Evolutionary conservation across 2,888 invertebrate species (phyloP).

Genomic region (Cryptocheilus praepositus): DNA sequence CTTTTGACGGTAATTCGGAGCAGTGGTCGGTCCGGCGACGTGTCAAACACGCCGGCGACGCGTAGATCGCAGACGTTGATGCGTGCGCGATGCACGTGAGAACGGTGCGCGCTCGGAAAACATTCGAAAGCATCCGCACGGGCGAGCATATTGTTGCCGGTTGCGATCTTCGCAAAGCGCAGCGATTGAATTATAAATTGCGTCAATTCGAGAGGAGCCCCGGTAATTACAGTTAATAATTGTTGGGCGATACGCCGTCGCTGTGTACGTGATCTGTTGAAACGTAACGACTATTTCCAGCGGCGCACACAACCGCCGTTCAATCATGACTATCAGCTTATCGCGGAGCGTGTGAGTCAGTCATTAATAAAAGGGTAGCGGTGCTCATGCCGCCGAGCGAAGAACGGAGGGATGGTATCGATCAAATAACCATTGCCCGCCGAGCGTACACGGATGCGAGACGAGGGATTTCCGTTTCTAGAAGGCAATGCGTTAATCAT

Average conservation of each 20-base stretch:
- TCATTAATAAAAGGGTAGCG: constrained; percentile 64
- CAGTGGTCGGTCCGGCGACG: too few relatives aligned
- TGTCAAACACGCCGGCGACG: too few relatives aligned
- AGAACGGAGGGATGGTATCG: constrained; percentile 62
- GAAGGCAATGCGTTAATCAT: constrained; percentile 26
- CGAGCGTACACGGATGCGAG: constrained; percentile 48
- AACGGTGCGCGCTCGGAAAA: background rate
- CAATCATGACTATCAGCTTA: constrained; percentile 50
- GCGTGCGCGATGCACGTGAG: too few relatives aligned
- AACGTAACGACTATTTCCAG: constrained; percentile 24
- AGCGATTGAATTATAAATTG: constrained; percentile 26
- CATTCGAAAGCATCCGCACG: constrained; percentile 21
- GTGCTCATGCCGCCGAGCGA: constrained; percentile 50
- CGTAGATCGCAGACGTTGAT: too few relatives aligned
- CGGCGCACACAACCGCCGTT: constrained; percentile 19
- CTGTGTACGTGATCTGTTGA: constrained; percentile 21
- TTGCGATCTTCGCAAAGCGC: constrained; percentile 9
- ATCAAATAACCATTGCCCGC: constrained; percentile 66
- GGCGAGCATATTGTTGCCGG: constrained; percentile 14
- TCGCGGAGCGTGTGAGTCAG: constrained; percentile 64
- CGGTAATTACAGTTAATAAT: constrained; percentile 28
- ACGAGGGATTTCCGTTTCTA: constrained; percentile 41
- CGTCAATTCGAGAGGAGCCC: constrained; percentile 5
- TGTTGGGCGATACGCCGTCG: constrained; percentile 36
- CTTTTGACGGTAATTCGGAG: too few relatives aligned